Base-by-base conservation (phyloP, 2,888 invertebrate species). In the Gortyna flavago region DNA sequence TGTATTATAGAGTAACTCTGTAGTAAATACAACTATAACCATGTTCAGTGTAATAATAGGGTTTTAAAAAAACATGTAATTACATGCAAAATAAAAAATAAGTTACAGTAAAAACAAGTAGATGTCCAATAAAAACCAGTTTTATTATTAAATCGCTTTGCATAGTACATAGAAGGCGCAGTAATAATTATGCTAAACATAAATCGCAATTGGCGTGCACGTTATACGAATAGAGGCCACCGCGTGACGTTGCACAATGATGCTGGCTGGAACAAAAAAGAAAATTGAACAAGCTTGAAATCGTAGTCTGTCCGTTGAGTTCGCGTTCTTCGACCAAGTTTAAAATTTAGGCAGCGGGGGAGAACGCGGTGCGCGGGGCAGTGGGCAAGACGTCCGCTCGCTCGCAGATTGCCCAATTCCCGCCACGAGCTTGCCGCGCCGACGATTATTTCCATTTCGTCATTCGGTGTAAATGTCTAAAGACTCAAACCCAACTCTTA, bases 331-430 rank as follows among this genome's bases (percentile, higher is more conserved):
- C 90, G 89, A 90, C 85, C 92, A 92, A 90, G 92, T 93, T 93
- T 84, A 92, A 93, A 92, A 91, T 93, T 93, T 93, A 91, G 92
- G 92, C 89, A 89, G 85, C 84, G 89, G 85, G 86, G 80, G 51
- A 66, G 76, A 7, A 4, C 29, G n/a, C 32, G 35, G 79, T 13
- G 41, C 13, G 64, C 74, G 85, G 85, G 32, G 88, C 68, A 88
- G 87, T 82, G 90, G 91, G 84, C 84, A 89, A 89, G 89, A 90
- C 90, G 92, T 92, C 94, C 94, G 94, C 90, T 93, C 91, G 92
- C 92, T 93, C 88, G 94, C 93, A 91, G 92, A 94, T 96, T 96
- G 95, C 95, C 94, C 95, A 96, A 96, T 95, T 94, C 94, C 93
- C 92, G 92, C 92, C 92, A 88, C 90, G 88, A 89, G 86, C 91